Evolutionary conservation across 1,140 invertebrate species (phyloP), one percentile per base, ranked within the genome.

Genomic region (Euura saliciscinereae): DNA sequence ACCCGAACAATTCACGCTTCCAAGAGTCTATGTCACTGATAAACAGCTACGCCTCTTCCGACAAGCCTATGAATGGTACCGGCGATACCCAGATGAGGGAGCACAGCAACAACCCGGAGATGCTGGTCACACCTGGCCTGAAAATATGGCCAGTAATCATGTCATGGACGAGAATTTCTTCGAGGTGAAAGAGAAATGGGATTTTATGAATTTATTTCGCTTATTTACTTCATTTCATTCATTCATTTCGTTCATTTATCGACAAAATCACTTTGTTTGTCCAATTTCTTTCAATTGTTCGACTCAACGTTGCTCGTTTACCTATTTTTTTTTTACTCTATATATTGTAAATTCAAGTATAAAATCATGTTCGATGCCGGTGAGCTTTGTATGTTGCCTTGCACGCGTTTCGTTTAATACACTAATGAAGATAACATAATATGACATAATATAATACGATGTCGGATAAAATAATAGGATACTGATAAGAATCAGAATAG

Each of bases 61-160:
- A 28, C 28, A 28, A 28, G 28, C 28, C 28, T 28, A 28, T 28
- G 28, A 28, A 28, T 28, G 28, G 28, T 28, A 28, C 28, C 28
- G 28, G 28, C 1, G 28, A 28, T 28, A 1, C 28, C 28, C 28
- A 28, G 28, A 28, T 28, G 28, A 28, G 28, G 28, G 28, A 96
- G 79, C 91, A 97, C 83, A 92, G 96, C 81, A 89, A 94, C 75
- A 97, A 98, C 86, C 95, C 96, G 8, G 96, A 98, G 83, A 94
- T 97, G 87, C 82, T 98, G 71, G 92, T 97, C 94, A 96, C 82
- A 98, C 97, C 0, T 98, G 97, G 97, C 90, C 99, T 3, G 94
- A 97, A 75, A 95, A 95, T 3, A 97, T 99, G 92, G 95, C 96
- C 72, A 89, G 93, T 66, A 93, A 96, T 85, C 96, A 98, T 82